Evolutionary conservation across 53 echinoderm and acorn worm species (phyloP).

Genomic region (Zoroaster sp.): DNA sequence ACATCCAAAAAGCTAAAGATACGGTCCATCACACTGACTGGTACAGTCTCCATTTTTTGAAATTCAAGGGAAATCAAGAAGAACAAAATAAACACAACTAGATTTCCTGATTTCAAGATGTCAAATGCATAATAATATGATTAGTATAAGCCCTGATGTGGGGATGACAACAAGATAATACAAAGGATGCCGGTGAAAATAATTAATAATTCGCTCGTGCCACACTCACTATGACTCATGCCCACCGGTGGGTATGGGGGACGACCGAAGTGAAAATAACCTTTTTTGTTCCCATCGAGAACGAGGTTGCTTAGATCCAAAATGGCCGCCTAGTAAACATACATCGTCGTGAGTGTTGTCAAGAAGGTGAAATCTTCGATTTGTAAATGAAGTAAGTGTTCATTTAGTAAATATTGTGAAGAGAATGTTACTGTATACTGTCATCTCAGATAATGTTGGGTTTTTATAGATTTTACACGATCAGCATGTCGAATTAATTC

Average conservation of each 20-base stretch:
- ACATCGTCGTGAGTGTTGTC: not conserved
- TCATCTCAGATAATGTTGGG: too few species aligned
- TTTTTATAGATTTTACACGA: too few species aligned
- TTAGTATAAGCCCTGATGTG: too few species aligned
- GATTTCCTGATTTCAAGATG: not conserved
- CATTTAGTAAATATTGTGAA: not conserved
- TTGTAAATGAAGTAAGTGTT: not conserved
- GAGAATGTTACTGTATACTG: not conserved
- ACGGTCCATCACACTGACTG: slow-evolving; percentile 61
- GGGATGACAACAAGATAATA: too few species aligned
- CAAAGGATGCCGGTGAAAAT: too few species aligned
- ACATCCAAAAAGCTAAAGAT: slow-evolving; percentile 67
- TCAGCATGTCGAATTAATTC: too few species aligned
- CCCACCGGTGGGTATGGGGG: too few species aligned
- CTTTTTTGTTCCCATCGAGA: too few species aligned
- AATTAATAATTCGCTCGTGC: too few species aligned
- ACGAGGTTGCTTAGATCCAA: slow-evolving; percentile 31
- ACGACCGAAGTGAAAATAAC: too few species aligned
- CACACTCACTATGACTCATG: too few species aligned
- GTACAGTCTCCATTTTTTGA: slow-evolving; percentile 28
- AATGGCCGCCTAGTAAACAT: slow-evolving; percentile 47
- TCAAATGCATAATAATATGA: too few species aligned
- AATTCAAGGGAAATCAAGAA: not conserved
- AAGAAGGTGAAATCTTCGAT: not conserved
- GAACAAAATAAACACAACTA: not conserved